Conservation (phyloP, 1,140 invertebrate genomes). For the Arion vulgaris region DNA sequence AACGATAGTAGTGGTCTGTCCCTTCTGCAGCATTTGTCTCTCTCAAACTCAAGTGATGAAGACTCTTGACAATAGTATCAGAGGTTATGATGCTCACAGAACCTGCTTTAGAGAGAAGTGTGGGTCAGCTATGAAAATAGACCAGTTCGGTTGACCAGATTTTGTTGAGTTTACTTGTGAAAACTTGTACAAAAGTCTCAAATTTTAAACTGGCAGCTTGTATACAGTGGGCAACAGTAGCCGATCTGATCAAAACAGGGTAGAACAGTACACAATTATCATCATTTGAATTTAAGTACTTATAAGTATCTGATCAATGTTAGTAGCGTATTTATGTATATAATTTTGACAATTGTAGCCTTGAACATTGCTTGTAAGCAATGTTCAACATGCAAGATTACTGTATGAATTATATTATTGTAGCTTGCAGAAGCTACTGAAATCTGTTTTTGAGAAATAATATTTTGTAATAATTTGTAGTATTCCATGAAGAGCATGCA, state of each 20-base stretch:
- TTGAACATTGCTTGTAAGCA: neutral
- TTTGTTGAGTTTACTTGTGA: neutral
- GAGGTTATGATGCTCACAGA: neutral
- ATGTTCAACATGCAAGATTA: neutral
- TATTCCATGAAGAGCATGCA: too few relatives aligned
- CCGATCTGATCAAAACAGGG: neutral
- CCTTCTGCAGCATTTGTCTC: neutral
- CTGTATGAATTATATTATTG: neutral
- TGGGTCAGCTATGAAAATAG: neutral
- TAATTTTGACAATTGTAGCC: neutral
- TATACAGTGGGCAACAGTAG: neutral
- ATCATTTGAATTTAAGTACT: neutral
- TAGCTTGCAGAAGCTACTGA: neutral
- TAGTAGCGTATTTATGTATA: neutral
- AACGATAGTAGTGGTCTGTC: neutral
- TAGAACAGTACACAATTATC: neutral
- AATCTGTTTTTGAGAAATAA: neutral
- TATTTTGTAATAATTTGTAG: too few relatives aligned
- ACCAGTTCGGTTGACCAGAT: neutral
- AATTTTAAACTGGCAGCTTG: neutral
- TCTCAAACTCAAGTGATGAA: slow-evolving; percentile 6
- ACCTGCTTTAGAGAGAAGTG: neutral
- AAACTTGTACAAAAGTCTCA: neutral
- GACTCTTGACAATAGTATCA: slow-evolving; percentile 6
- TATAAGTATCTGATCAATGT: neutral